Percentiles rank a stretch among this genome's conserved stretches.
These are phyloP conservation scores for Champsocephalus gunnari DNA, from an alignment of 2,797 vertebrate genomes.

Conservation along the genomic window DNA sequence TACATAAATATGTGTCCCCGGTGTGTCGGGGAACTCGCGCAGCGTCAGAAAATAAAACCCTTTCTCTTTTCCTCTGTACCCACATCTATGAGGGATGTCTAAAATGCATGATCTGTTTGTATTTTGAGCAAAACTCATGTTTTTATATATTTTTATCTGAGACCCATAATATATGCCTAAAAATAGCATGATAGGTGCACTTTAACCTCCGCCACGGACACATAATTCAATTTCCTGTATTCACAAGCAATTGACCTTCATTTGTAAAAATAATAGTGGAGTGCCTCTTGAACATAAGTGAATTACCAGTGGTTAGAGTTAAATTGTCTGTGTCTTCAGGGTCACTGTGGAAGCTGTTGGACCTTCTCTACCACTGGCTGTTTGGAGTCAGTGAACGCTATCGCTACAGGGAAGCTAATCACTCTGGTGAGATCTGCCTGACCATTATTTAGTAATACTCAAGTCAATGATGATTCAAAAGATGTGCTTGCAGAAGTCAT, in stretches of 20 bases:
- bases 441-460: neutral
- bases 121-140: too few species aligned
- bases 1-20: too few species aligned
- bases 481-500: neutral
- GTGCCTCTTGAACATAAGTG: neutral
- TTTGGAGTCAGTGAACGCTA: conserved; percentile 90
- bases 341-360: conserved; percentile 91
- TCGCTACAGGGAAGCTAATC: conserved; percentile 85
- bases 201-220: neutral
- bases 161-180: too few species aligned
- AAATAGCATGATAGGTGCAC: too few species aligned
- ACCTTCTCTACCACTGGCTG: conserved; percentile 92
- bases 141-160: too few species aligned
- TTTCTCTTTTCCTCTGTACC: too few species aligned
- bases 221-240: neutral
- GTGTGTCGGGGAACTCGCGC: too few species aligned
- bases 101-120: too few species aligned
- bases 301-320: neutral
- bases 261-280: neutral
- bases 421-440: conserved; percentile 81
- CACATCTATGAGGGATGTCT: too few species aligned
- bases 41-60: too few species aligned
- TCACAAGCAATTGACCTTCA: neutral
- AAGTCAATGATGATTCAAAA: neutral
- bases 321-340: conserved; percentile 70